Evolutionary conservation across 2,797 vertebrate genomes (phyloP), one percentile per base, ranked within the genome.

Genomic region (Tiaroga cobitis): DNA sequence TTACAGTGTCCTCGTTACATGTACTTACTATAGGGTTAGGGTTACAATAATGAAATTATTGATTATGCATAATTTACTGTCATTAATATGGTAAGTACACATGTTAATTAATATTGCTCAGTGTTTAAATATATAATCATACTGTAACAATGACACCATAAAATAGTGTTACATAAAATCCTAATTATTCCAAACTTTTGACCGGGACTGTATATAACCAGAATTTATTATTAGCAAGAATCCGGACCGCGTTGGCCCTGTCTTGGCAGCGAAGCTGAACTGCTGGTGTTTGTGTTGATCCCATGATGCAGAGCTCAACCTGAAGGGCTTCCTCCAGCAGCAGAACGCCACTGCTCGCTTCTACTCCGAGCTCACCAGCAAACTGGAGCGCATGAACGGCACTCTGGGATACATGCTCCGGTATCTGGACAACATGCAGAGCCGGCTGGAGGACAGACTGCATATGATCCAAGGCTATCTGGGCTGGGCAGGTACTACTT

Each of bases 381-480:
- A 96, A 77, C 94, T 98, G 90, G 93, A 87, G 82, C 93, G 88
- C 46, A 92, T 97, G 93, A 98, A 96, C 85, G 87, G 82, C 88
- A 97, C 95, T 1, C 89, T 97, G 90, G 95, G 93, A 24, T 85
- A 92, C 84, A 91, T 94, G 92, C 91, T 97, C 83, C 82, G 0
- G 0, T 93, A 92, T 41, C 77, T 96, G n/a, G 95, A 96, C 6
- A 90, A 69, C 82, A 95, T 96, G 92, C 94, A 67, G 90, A 79
- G 43, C 54, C 90, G 19, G 0, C 89, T 97, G 26, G 96, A 97
- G 86, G 93, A 95, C 2, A 81, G 88, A 18, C 93, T 97, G 9
- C 92, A 91, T 46, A 68, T 93, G 41, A 94, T 97, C 86, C 95
- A 96, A 75, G 54, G 92, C 0, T 93, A 95, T 91, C 91, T 97